Conservation (phyloP, 2,797 vertebrate species). For the Tiaroga cobitis region DNA sequence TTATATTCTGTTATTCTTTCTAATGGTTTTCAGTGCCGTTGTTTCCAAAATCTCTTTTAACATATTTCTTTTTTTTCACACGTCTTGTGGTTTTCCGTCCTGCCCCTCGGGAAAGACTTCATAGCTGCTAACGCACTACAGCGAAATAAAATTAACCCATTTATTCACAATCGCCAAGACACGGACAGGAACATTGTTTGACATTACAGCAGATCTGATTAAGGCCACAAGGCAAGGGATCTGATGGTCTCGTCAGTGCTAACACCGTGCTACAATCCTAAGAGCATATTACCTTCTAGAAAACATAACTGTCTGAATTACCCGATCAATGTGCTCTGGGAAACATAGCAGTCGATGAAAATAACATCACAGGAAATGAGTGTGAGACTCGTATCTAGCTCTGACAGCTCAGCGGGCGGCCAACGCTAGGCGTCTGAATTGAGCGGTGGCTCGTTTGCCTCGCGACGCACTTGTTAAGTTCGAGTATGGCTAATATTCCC, state of each 20-base stretch:
- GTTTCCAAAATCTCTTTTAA: not conserved
- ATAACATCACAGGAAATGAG: constrained; percentile 41
- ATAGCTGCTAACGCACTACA: not conserved
- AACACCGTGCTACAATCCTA: constrained; percentile 6
- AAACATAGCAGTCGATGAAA: constrained; percentile 32
- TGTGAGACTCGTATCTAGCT: not conserved
- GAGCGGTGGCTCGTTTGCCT: not conserved
- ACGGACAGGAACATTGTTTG: constrained; percentile 13
- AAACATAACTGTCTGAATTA: constrained; percentile 4
- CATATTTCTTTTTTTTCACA: not conserved
- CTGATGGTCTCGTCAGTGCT: constrained; percentile 3
- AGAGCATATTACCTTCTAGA: constrained; percentile 13
- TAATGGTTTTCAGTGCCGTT: not conserved
- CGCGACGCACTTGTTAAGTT: constrained; percentile 3
- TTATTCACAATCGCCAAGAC: constrained; percentile 9
- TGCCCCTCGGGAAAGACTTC: not conserved
- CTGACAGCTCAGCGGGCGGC: not conserved
- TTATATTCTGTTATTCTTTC: constrained; percentile 14
- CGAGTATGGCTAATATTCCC: constrained; percentile 2
- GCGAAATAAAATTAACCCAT: constrained; percentile 33
- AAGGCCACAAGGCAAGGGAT: not conserved
- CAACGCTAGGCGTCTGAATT: constrained; percentile 2
- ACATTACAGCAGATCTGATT: constrained; percentile 42
- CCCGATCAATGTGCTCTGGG: constrained; percentile 10
- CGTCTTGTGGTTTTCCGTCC: not conserved